A percentile compares a stretch with the other conserved stretches of the same genome.
Conservation (phyloP, 2,797 vertebrate species). For the Macropus fuliginosus region DNA sequence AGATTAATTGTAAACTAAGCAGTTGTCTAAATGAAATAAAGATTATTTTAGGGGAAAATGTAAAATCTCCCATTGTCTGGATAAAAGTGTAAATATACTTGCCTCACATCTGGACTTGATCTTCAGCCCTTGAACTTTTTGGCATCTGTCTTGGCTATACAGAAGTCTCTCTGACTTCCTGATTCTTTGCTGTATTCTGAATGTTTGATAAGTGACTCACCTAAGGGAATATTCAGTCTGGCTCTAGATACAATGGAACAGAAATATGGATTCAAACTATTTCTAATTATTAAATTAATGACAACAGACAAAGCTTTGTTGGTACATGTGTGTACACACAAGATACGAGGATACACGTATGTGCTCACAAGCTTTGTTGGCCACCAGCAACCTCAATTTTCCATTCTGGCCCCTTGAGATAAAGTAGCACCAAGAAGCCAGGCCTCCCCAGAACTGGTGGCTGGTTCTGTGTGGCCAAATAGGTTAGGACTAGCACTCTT, state of each 20-base stretch:
- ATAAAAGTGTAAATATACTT: not conserved
- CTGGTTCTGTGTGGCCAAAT: not conserved
- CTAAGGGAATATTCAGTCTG: not conserved
- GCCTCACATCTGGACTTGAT: not conserved
- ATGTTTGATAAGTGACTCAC: not conserved
- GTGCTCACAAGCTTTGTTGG: not conserved
- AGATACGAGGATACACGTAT: not conserved
- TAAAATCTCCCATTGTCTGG: conserved; percentile 20
- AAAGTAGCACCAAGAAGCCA: too few species aligned
- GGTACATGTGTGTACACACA: not conserved
- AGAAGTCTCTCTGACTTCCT: not conserved
- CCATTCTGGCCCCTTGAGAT: too few species aligned
- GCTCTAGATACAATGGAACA: not conserved
- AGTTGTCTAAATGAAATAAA: conserved; percentile 32
- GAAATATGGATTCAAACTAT: not conserved
- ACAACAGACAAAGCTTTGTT: not conserved
- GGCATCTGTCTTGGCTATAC: not conserved
- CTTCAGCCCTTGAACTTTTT: not conserved
- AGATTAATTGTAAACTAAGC: conserved; percentile 20
- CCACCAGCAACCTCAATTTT: not conserved
- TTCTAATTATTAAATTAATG: not conserved
- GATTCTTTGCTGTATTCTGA: not conserved
- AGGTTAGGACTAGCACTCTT: not conserved
- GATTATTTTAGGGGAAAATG: conserved; percentile 24
- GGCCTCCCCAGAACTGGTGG: not conserved